Evolutionary conservation across 2,797 vertebrate genomes (phyloP), one percentile per base, ranked within the genome.

Genomic region (Chromobotia macracanthus): DNA sequence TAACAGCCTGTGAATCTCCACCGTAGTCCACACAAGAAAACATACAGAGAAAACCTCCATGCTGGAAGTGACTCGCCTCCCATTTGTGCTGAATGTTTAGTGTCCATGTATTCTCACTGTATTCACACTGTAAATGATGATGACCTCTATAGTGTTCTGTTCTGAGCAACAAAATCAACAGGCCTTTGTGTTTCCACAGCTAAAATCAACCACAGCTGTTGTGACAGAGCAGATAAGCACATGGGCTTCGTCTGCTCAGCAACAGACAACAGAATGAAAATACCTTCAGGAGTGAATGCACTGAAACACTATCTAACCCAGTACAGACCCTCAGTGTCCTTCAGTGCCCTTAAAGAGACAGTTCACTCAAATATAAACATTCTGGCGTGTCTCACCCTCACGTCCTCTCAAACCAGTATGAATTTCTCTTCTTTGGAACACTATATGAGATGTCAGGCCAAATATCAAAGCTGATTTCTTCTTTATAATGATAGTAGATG

Each of bases 241-340:
- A 18, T 19, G 18, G 51, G 28, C 70, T 77, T 70, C 68, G 50
- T 55, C 72, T 65, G 51, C 72, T 72, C 72, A 16, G 48, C 64
- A 76, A 31, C n/a, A 44, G 60, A 77, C 73, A 69, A 28, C 13
- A 19, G 10, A 35, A 79, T 48, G 66, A 72, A 68, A 68, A 56
- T 18, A 2, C 53, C 67, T 48, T 78, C 53, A 50, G 18, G 8
- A 75, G 58, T n/a, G 46, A n/a, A 19, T 69, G 60, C 74, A 56
- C 19, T 55, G 55, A 25, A 50, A 21, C 63, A 74, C 72, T 38
- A 68, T 60, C 63, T 69, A 48, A 71, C 68, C 19, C 21, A 56
- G 23, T 10, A 18, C 51, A 72, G 63, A 23, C n/a, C 38, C 48
- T 35, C 63, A 48, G 61, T 53, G 65, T 77, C 75, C 75, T 28